These are phyloP conservation scores for Dicranocentrus wangi DNA, from an alignment of 2,888 invertebrate genomes.

Conservation along the genomic window DNA sequence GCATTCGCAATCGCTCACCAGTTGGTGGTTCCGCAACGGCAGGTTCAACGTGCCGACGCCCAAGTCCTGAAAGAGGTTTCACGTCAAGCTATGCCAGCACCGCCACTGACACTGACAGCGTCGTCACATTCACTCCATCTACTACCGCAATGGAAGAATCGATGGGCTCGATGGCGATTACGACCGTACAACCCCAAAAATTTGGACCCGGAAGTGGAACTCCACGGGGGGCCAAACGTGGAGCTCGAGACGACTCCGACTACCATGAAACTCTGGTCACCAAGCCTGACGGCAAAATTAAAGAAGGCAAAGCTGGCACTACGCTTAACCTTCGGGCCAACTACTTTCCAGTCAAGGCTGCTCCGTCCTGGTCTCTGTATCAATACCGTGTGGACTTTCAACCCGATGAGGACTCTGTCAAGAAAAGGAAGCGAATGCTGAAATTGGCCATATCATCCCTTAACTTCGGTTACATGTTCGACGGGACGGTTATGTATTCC, in stretches of 20 bases:
- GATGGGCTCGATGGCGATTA: no score
- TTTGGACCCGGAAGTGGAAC: neutral
- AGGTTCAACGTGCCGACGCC: no score
- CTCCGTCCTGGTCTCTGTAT: slow-evolving; percentile 9
- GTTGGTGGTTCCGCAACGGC: neutral
- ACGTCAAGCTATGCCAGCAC: neutral
- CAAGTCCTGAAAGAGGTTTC: no score
- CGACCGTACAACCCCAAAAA: no score
- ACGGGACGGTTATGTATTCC: slow-evolving; percentile 22
- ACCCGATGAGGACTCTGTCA: neutral
- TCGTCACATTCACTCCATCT: neutral
- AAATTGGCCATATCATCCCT: neutral
- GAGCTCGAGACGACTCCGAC: neutral
- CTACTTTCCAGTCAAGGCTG: neutral
- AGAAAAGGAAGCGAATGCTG: neutral
- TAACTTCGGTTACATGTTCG: slow-evolving; percentile 23
- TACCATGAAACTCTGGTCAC: neutral
- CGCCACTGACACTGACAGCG: neutral
- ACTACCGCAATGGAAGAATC: neutral
- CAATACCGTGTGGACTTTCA: slow-evolving; percentile 21
- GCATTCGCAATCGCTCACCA: neutral
- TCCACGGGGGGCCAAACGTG: slow-evolving; percentile 4
- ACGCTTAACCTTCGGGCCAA: neutral
- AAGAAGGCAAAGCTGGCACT: neutral
- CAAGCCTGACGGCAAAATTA: neutral